Base-by-base conservation (phyloP, 1,140 invertebrate genomes). In the Trinorchestia longiramus region DNA sequence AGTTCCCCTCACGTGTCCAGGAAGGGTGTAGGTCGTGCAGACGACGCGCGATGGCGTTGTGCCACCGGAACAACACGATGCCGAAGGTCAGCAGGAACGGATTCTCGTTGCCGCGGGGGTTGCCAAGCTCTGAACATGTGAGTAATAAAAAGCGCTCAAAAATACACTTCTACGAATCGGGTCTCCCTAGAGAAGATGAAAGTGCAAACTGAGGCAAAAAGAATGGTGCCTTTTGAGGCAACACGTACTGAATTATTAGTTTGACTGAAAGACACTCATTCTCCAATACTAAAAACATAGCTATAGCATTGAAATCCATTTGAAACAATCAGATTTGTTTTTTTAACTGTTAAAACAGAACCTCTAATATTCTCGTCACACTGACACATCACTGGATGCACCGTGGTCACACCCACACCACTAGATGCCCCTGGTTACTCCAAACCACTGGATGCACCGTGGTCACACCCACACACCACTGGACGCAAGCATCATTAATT, bases 11-110 rank as follows among this genome's bases (percentile, higher is more conserved):
- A 97, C 96, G 95, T 87, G 95, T 87, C 97, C 98, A 98, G 4
- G 97, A 43, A 41, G 97, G 96, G 96, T 98, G 96, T n/a, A 97
- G 96, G 1, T 95, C 23, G 4, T 97, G 96, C 8, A 98, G 97
- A 62, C 97, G 97, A 19, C 97, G 96, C 0, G 98, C 98, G 41
- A 98, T 62, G 45, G 97, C 96, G 97, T 98, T 98, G 97, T 98
- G 98, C 98, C 98, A 98, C 1, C 98, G 97, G 97, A 98, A 98
- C 97, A 98, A 98, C 87, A 98, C 96, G 36, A 98, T 97, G 41
- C 97, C 97, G 96, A 98, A 97, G 11, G 97, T 97, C 47, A 98
- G 96, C 6, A 98, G 97, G 96, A 98, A 98, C 19, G 97, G 97
- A 97, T 98, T 98, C 97, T 98, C 98, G 97, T 98, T 98, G 1